Evolutionary conservation across 2,888 invertebrate genomes (phyloP).

Genomic region (Galerucella pusilla): DNA sequence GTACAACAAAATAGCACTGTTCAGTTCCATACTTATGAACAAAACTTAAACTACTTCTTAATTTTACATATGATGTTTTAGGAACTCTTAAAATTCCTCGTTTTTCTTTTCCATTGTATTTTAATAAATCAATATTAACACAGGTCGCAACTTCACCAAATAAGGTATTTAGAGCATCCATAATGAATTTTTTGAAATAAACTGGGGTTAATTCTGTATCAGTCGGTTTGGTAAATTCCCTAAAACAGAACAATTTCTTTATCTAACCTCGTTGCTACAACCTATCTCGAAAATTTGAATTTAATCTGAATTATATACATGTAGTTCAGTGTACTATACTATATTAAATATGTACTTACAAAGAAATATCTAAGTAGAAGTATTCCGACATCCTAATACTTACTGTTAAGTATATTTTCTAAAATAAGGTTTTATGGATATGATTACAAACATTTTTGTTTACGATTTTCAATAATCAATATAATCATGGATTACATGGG

Average conservation of each 20-base stretch:
- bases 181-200: constrained; percentile 71
- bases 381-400: constrained; percentile 58
- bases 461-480: no score
- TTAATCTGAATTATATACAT: no score
- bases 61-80: constrained; percentile 67
- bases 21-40: constrained; percentile 66
- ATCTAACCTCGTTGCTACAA: not conserved
- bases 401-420: not conserved
- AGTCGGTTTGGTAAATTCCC: constrained; percentile 64
- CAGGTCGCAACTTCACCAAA: constrained; percentile 71
- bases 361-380: constrained; percentile 69
- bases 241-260: constrained; percentile 54
- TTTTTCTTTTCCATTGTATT: constrained; percentile 65
- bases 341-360: constrained; percentile 65
- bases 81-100: constrained; percentile 71
- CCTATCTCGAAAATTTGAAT: no score
- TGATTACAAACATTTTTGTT: no score
- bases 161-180: constrained; percentile 66
- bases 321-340: not conserved
- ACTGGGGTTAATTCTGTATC: constrained; percentile 64
- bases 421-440: no score
- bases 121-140: constrained; percentile 69
- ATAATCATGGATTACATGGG: no score
- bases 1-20: constrained; percentile 68
- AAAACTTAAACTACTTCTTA: constrained; percentile 70